These are phyloP conservation scores for Cotesia typhae DNA, from an alignment of 1,140 invertebrate genomes.

Conservation along the genomic window DNA sequence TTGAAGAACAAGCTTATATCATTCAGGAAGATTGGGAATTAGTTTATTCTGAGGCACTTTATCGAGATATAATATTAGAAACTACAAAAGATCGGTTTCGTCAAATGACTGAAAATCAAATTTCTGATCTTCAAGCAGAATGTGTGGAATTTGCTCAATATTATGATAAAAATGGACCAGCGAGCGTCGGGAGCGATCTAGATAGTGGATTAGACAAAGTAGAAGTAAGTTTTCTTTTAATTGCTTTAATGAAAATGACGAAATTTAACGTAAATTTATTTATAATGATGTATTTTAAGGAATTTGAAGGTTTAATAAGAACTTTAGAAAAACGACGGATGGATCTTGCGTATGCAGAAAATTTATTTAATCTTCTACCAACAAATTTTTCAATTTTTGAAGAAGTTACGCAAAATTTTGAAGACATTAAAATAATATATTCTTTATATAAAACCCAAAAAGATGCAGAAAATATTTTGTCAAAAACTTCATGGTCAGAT, in stretches of 20 bases:
- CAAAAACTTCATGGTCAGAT: slow-evolving; percentile 86
- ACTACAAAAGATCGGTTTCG: slow-evolving; percentile 82
- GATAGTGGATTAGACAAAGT: slow-evolving; percentile 76
- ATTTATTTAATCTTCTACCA: slow-evolving; percentile 84
- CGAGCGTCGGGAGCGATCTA: slow-evolving; percentile 77
- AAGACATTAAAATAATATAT: slow-evolving; percentile 77
- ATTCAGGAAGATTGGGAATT: slow-evolving; percentile 75
- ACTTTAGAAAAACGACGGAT: slow-evolving; percentile 73
- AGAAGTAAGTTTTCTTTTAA: slow-evolving; percentile 63
- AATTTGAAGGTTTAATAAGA: slow-evolving; percentile 74
- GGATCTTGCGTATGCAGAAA: slow-evolving; percentile 81
- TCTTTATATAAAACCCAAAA: slow-evolving; percentile 83
- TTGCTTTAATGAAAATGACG: not conserved
- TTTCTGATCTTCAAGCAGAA: slow-evolving; percentile 74
- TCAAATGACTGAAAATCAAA: slow-evolving; percentile 76
- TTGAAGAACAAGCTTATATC: slow-evolving; percentile 69
- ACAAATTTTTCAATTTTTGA: slow-evolving; percentile 82
- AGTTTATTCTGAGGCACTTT: slow-evolving; percentile 73
- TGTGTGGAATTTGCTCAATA: slow-evolving; percentile 75
- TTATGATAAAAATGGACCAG: slow-evolving; percentile 80
- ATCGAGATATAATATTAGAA: slow-evolving; percentile 73
- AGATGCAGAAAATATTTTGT: slow-evolving; percentile 80
- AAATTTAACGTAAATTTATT: too few species aligned
- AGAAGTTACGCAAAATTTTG: slow-evolving; percentile 76
- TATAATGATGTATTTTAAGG: slow-evolving; percentile 53